Base-by-base conservation (phyloP, 2,113 vertebrate genomes). In the Prochilodus magdalenae region DNA sequence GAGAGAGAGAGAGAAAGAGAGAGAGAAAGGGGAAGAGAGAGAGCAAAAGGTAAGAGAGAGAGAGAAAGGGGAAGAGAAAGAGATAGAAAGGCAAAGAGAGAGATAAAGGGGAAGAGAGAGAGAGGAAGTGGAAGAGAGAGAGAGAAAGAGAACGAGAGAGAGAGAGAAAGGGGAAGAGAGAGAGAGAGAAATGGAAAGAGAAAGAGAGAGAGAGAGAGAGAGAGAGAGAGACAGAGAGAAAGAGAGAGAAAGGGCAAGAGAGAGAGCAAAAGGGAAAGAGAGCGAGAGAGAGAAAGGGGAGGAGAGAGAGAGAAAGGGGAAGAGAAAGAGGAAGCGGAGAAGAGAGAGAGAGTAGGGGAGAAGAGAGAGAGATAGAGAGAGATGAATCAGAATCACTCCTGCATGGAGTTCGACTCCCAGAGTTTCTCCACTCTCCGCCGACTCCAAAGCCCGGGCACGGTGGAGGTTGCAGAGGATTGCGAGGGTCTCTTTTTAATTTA, bases 381-480 rank as follows among this genome's bases (percentile, higher is more conserved):
- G 70, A 67, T 79, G 55, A 77, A 84, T 79, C 62, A 82, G 33
- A 86, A 77, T 81, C 66, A 20, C 49, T 77, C 71, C 29, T 33
- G 53, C 70, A 77, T 20, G 74, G 67, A 76, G 70, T 75, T 59
- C 33, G 69, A 66, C 82, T 70, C 24, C 59, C 67, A 44, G 40
- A 73, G 73, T 66, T 51, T 30, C 44, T 60, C 5, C 2, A n/a
- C 16, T 60, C n/a, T 1, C 27, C n/a, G n/a, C 40, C 44, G 22
- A 11, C 47, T 63, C 11, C 3, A 6, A 81, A 75, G 49, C 30
- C 20, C 57, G 60, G 51, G 71, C 49, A 73, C 14, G 1, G 10
- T 47, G 20, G 47, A 70, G 77, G 59, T 84, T 80, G 63, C 63
- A 53, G 24, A 72, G 69, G 69, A 74, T 60, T 80, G 47, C 60